Conservation (phyloP, 64 coral and sea anemone genomes). For the Actinia equina region DNA sequence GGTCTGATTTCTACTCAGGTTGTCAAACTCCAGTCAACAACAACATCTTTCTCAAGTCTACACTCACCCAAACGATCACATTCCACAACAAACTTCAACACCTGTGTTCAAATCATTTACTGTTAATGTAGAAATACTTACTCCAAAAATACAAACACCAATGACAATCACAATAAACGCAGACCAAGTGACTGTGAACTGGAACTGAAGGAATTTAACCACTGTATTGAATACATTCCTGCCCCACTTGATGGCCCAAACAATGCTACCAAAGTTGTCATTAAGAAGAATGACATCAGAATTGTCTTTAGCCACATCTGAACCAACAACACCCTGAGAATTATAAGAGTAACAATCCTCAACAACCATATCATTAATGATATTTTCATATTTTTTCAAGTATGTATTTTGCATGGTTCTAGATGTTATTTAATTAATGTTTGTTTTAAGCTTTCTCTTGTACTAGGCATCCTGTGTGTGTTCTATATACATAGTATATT, state of each 20-base stretch:
- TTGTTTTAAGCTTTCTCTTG: no score
- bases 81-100: no score
- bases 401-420: no score
- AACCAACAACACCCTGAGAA: constrained; percentile 82
- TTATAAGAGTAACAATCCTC: neutral
- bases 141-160: constrained; percentile 73
- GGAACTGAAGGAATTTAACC: constrained; percentile 91
- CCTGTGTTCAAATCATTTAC: no score
- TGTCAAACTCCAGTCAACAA: no score
- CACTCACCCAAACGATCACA: no score
- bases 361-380: neutral
- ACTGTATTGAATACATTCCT: constrained; percentile 93
- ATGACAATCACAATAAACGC: constrained; percentile 83
- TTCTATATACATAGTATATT: no score
- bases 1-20: no score
- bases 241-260: constrained; percentile 93
- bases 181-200: constrained; percentile 90
- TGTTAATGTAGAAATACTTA: constrained; percentile 27
- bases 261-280: constrained; percentile 96
- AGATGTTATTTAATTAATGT: no score
- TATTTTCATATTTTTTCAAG: no score
- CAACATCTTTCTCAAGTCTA: no score
- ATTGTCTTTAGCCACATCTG: constrained; percentile 88
- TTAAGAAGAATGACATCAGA: constrained; percentile 85
- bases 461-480: no score